Percentiles rank a stretch among this genome's conserved stretches.
Conservation (phyloP, 2,797 vertebrate genomes). For the Sebastes melanostomus region DNA sequence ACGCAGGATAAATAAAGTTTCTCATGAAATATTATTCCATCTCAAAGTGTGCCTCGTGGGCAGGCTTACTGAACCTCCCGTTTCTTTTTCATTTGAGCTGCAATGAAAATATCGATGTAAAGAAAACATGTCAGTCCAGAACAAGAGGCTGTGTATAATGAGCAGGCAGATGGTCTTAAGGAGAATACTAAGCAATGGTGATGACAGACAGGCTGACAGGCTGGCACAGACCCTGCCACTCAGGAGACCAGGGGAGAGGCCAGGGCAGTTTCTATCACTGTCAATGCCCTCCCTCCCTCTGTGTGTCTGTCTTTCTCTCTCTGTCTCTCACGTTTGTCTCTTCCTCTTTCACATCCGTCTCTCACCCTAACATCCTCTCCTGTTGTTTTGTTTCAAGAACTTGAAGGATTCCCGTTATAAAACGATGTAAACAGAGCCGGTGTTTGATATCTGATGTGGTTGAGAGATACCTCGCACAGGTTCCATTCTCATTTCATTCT, state of each 20-base stretch:
- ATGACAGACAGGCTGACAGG: conserved; percentile 84
- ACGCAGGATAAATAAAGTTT: conserved; percentile 58
- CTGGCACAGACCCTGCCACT: conserved; percentile 83
- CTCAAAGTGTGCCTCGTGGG: conserved; percentile 43
- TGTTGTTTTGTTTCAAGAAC: conserved; percentile 50
- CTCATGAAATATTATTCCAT: conserved; percentile 61
- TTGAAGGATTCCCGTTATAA: conserved; percentile 21
- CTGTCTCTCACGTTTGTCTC: conserved; percentile 19
- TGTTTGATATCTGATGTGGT: conserved; percentile 51
- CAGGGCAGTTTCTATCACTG: conserved; percentile 77
- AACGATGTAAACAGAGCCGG: conserved; percentile 37
- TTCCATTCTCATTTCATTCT: conserved; percentile 50
- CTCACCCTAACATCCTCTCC: conserved; percentile 19
- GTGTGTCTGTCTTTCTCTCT: conserved; percentile 3
- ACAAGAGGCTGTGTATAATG: conserved; percentile 77
- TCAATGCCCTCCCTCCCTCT: conserved; percentile 59
- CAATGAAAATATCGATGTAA: conserved; percentile 76
- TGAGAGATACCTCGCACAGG: conserved; percentile 38
- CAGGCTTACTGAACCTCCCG: conserved; percentile 27
- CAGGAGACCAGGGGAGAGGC: conserved; percentile 77
- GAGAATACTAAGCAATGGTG: conserved; percentile 82
- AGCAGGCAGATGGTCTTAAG: conserved; percentile 78
- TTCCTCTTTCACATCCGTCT: conserved; percentile 25
- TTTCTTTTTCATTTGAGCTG: conserved; percentile 42
- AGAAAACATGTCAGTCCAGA: conserved; percentile 82